Conservation (phyloP, 2,113 vertebrate species). For the Calcarius ornatus region DNA sequence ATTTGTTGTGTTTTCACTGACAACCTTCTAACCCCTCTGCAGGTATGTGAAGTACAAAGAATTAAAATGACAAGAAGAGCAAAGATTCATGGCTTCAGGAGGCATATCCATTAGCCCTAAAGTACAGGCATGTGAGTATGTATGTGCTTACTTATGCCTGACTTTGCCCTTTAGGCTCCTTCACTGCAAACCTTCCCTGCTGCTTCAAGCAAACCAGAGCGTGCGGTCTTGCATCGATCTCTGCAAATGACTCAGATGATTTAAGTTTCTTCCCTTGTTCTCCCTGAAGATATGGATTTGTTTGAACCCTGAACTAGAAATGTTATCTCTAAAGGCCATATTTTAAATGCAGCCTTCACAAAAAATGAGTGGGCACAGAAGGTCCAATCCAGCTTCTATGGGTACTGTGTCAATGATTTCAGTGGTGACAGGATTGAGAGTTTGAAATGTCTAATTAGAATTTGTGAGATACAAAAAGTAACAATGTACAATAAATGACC, state of each 20-base stretch:
- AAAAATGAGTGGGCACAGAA: not conserved
- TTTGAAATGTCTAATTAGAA: not conserved
- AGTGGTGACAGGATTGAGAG: not conserved
- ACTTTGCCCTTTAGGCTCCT: not conserved
- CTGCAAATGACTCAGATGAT: not conserved
- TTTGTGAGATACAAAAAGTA: not conserved
- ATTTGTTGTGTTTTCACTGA: not conserved
- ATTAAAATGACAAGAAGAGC: not conserved
- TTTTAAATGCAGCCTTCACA: conserved; percentile 1
- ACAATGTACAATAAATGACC: not conserved
- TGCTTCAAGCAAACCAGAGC: not conserved
- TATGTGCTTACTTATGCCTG: not conserved
- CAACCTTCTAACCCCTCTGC: not conserved
- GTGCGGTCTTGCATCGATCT: not conserved
- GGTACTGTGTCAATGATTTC: not conserved
- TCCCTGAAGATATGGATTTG: not conserved
- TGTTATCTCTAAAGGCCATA: not conserved
- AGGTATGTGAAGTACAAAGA: not conserved
- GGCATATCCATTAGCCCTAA: not conserved
- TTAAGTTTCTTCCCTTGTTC: not conserved
- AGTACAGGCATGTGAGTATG: not conserved
- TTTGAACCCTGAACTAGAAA: not conserved
- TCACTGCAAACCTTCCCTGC: not conserved
- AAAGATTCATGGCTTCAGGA: not conserved
- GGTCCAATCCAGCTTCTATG: not conserved